A percentile compares a stretch with the other conserved stretches of the same genome.
Conservation (phyloP, 1,140 invertebrate genomes). For the Drosophila murphyi region DNA sequence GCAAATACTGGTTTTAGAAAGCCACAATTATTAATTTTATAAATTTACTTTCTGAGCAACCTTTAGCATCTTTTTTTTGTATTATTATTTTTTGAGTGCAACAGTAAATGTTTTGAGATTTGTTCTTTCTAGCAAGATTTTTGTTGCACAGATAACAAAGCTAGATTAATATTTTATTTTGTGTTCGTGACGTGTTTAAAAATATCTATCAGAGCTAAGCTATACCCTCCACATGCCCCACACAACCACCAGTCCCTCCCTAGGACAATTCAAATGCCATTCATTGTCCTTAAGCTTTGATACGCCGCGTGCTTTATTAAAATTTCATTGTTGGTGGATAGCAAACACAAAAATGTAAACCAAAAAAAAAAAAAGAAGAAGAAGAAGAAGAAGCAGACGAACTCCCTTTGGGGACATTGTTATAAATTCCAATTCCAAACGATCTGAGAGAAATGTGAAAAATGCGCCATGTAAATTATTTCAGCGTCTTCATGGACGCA, state of each 20-base stretch:
- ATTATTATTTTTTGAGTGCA: no score
- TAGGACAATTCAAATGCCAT: background rate
- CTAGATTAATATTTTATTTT: slow-evolving; percentile 2
- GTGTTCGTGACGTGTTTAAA: slow-evolving; percentile 14
- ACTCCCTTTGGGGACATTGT: slow-evolving; percentile 77
- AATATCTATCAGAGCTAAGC: background rate
- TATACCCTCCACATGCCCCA: background rate
- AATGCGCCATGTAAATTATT: slow-evolving; percentile 81
- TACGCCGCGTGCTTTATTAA: slow-evolving; percentile 76
- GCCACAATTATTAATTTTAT: no score
- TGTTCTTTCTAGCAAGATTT: background rate
- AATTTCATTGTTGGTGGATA: slow-evolving; percentile 61
- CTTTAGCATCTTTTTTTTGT: background rate
- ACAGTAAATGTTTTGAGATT: no score
- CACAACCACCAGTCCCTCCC: background rate
- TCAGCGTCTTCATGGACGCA: slow-evolving; percentile 58
- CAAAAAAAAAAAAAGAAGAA: background rate
- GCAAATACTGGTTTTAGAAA: no score
- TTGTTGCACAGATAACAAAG: no score
- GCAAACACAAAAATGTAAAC: no score
- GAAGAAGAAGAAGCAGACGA: background rate
- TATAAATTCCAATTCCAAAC: slow-evolving; percentile 69
- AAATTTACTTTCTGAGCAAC: no score
- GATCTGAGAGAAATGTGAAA: slow-evolving; percentile 67
- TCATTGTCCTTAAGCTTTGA: slow-evolving; percentile 29